These are phyloP conservation scores for Campoletis raptor DNA, from an alignment of 2,888 invertebrate species.

Conservation along the genomic window DNA sequence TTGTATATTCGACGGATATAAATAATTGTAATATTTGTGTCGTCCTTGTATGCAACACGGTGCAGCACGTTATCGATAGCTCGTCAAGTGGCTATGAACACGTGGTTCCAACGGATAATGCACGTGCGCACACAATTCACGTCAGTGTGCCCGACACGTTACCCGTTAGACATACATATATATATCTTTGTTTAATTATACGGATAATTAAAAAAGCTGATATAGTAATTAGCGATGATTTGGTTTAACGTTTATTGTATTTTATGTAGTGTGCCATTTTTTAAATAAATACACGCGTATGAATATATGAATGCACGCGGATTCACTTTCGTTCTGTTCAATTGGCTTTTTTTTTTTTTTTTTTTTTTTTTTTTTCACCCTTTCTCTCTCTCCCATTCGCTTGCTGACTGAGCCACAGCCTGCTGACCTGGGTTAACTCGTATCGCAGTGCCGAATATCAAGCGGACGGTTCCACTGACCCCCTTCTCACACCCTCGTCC, in stretches of 20 bases:
- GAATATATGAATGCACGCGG: conserved; percentile 54
- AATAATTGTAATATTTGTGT: conserved; percentile 2
- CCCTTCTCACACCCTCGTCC: conserved; percentile 74
- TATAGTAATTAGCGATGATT: neutral
- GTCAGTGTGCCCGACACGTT: neutral
- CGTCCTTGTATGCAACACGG: conserved; percentile 39
- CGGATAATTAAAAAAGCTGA: neutral
- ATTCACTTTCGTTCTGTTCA: conserved; percentile 57
- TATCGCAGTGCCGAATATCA: conserved; percentile 82
- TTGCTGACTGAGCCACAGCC: conserved; percentile 76
- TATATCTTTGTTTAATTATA: neutral
- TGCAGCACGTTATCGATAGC: conserved; percentile 38
- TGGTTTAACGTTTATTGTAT: neutral
- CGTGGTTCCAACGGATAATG: conserved; percentile 61
- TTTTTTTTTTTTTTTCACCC: conserved; percentile 43
- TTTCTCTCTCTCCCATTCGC: conserved; percentile 51
- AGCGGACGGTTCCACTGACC: conserved; percentile 80
- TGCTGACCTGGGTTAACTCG: conserved; percentile 84
- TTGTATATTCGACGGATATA: neutral
- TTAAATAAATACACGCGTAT: neutral
- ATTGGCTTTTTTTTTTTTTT: conserved; percentile 48
- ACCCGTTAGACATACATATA: no score
- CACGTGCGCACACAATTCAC: conserved; percentile 60
- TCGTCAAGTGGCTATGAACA: conserved; percentile 44
- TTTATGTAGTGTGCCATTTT: neutral